phyloP scores from a whole-genome alignment of 2,797 vertebrate genomes.

The Lindbergichthys nudifrons region DNA sequence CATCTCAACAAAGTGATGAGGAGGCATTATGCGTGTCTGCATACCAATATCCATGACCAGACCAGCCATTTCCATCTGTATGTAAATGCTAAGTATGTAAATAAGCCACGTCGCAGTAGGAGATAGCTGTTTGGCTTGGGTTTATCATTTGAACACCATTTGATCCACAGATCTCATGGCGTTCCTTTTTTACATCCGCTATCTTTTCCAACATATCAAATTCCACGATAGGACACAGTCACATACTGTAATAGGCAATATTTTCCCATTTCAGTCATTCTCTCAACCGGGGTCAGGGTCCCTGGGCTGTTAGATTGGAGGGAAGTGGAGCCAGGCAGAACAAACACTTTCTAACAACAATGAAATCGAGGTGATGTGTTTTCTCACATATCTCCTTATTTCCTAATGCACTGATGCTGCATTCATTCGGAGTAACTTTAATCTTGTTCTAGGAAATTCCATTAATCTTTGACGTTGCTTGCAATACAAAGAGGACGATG shows the following conservation, averaged over 20 bases:
- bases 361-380: constrained; percentile 75
- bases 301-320: constrained; percentile 65
- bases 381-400: constrained; percentile 73
- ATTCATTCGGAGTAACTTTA: constrained; percentile 74
- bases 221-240: constrained; percentile 52
- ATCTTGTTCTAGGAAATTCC: constrained; percentile 79
- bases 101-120: constrained; percentile 68
- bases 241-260: constrained; percentile 53
- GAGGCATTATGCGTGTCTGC: constrained; percentile 73
- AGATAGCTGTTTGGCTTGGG: constrained; percentile 61
- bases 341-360: constrained; percentile 77
- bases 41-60: constrained; percentile 70
- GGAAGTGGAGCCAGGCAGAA: constrained; percentile 62
- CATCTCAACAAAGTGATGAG: constrained; percentile 78
- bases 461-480: constrained; percentile 76
- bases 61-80: constrained; percentile 79
- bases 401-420: constrained; percentile 68
- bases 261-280: constrained; percentile 62
- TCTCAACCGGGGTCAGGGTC: constrained; percentile 57
- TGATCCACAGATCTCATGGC: constrained; percentile 70
- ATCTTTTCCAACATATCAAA: constrained; percentile 66
- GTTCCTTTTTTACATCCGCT: constrained; percentile 62
- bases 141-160: constrained; percentile 74
- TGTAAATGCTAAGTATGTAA: constrained; percentile 82
- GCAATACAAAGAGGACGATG: constrained; percentile 67